phyloP scores from a whole-genome alignment of 1,140 invertebrate species.

The Atopsyche davidsoni region DNA sequence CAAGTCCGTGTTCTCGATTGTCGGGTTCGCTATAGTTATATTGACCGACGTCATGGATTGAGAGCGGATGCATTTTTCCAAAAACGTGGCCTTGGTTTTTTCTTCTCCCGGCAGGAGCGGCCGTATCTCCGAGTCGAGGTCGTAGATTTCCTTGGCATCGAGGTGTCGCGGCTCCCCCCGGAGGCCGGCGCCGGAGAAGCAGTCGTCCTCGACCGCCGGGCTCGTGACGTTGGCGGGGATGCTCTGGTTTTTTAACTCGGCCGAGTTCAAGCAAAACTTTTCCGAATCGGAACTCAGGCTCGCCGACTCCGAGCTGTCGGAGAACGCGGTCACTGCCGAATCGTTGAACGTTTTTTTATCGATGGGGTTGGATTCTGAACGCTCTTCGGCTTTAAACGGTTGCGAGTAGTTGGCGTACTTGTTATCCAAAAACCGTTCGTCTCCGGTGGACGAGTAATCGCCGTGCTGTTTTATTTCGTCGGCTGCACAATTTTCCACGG shows the following conservation, averaged over 20 bases:
- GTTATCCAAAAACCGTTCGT: conserved; percentile 34
- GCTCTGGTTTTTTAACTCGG: conserved; percentile 35
- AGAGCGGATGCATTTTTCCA: conserved; percentile 45
- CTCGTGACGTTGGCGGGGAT: conserved; percentile 1
- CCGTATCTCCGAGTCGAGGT: conserved; percentile 24
- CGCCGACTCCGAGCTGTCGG: conserved; percentile 46
- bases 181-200: conserved; percentile 6
- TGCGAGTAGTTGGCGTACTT: conserved; percentile 27
- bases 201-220: conserved; percentile 13
- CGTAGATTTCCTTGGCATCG: conserved; percentile 17
- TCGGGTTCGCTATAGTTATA: conserved; percentile 61
- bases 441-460: conserved; percentile 26
- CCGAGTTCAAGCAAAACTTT: conserved; percentile 36
- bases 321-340: conserved; percentile 38
- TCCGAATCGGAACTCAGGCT: conserved; percentile 44
- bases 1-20: conserved; percentile 55
- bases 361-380: conserved; percentile 31
- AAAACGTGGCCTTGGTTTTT: not conserved
- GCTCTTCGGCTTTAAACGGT: conserved; percentile 34
- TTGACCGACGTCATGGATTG: conserved; percentile 58
- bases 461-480: conserved; percentile 35
- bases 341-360: conserved; percentile 24
- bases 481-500: conserved; percentile 56
- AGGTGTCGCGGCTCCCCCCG: not conserved
- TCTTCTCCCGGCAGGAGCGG: conserved; percentile 33